Evolutionary conservation across 2,113 vertebrate species (phyloP).

Genomic region (Hippocampus abdominalis): DNA sequence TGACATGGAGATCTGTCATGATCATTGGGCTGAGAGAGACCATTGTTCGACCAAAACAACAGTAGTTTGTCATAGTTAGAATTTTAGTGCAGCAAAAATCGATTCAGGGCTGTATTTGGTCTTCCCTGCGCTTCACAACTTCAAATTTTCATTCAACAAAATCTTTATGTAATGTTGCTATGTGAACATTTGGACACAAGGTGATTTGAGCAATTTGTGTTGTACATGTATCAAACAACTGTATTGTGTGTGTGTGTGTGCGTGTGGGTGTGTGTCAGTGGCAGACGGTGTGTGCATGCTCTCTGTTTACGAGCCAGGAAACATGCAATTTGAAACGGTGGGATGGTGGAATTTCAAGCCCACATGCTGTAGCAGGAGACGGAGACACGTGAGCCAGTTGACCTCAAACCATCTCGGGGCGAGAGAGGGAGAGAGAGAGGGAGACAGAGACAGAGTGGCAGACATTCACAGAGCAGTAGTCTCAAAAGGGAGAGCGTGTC

Average conservation of each 20-base stretch:
- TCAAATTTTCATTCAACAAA: no score
- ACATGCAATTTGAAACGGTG: constrained; percentile 68
- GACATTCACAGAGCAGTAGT: no score
- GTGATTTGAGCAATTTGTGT: neutral
- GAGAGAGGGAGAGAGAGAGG: constrained; percentile 3
- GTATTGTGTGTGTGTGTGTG: neutral
- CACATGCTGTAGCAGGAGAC: constrained; percentile 63
- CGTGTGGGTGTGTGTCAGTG: constrained; percentile 15
- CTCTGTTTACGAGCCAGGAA: constrained; percentile 52
- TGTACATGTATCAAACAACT: neutral
- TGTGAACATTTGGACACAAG: neutral
- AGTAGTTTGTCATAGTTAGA: no score
- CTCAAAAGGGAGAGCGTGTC: neutral
- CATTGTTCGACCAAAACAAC: no score
- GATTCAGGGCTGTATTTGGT: no score
- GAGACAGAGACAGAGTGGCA: no score
- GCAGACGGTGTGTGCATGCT: constrained; percentile 15
- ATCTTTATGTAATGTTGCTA: neutral
- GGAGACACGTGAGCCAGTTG: constrained; percentile 60
- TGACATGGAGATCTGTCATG: no score
- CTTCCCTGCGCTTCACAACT: no score
- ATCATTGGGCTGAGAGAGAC: no score
- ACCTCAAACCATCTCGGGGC: constrained; percentile 64
- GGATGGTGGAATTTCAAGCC: constrained; percentile 67
- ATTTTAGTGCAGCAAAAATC: no score